phyloP scores from a whole-genome alignment of 2,797 vertebrate species.

The Gambusia yucatana region DNA sequence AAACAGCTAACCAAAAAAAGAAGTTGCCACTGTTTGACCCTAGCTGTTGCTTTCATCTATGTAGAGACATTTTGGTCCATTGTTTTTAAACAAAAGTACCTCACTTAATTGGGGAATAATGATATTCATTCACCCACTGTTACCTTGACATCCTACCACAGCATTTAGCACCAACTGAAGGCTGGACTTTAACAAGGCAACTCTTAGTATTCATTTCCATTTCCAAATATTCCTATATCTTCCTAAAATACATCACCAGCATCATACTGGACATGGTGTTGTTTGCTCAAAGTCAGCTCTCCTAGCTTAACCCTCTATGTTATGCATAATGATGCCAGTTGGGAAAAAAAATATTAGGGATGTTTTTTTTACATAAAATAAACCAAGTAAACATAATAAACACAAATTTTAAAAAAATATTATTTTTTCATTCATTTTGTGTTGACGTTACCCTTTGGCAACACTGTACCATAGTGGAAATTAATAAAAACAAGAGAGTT shows the following conservation, averaged over 20 bases:
- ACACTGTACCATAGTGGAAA: no score
- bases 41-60: neutral
- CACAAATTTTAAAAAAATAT: no score
- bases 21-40: neutral
- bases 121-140: neutral
- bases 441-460: no score
- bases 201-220: neutral
- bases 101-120: neutral
- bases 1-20: neutral
- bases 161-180: neutral
- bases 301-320: neutral
- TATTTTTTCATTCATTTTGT: no score
- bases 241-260: neutral
- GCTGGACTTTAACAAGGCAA: neutral
- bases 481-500: no score
- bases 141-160: neutral
- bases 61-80: neutral
- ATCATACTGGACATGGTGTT: neutral
- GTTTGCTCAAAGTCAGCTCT: neutral
- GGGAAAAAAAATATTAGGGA: no score
- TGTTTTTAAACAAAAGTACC: neutral
- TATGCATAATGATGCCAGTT: no score
- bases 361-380: no score
- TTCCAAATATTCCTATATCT: neutral
- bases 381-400: no score